Percentiles rank a stretch among this genome's conserved stretches.
Evolutionary conservation across 2,797 vertebrate species (phyloP).

Genomic region (Hipposideros larvatus): DNA sequence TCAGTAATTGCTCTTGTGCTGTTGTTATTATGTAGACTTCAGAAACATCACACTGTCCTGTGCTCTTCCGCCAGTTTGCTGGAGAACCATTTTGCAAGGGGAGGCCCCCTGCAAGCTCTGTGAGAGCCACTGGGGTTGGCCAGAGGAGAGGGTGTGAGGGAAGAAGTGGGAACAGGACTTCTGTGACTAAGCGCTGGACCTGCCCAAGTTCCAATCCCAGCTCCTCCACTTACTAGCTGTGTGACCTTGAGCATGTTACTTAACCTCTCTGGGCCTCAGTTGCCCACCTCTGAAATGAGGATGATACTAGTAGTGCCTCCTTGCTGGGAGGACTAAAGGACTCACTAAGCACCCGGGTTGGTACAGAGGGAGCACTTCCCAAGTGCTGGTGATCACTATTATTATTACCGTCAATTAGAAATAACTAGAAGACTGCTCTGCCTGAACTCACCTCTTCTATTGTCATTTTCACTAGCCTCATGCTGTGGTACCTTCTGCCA

Average conservation of each 20-base stretch:
- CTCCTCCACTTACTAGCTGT: neutral
- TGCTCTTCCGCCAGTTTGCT: neutral
- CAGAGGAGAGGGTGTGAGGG: neutral
- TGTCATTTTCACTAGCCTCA: neutral
- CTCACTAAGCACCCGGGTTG: neutral
- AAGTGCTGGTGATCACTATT: neutral
- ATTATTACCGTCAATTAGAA: neutral
- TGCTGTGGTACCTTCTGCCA: accelerated
- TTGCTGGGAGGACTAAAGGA: neutral
- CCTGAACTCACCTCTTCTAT: neutral
- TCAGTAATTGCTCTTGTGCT: neutral
- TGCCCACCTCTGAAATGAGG: neutral
- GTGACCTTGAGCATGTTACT: neutral
- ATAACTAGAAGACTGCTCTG: neutral
- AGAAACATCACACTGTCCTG: neutral
- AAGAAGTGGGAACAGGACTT: neutral
- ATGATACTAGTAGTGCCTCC: neutral
- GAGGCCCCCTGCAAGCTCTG: neutral
- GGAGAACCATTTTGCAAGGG: neutral
- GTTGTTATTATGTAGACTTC: accelerated
- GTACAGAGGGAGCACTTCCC: neutral
- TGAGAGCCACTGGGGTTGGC: neutral
- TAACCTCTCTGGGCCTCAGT: neutral
- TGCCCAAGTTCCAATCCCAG: neutral
- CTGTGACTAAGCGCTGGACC: neutral